phyloP scores from a whole-genome alignment of 1,140 invertebrate species.

The Diachasma alloeum region DNA sequence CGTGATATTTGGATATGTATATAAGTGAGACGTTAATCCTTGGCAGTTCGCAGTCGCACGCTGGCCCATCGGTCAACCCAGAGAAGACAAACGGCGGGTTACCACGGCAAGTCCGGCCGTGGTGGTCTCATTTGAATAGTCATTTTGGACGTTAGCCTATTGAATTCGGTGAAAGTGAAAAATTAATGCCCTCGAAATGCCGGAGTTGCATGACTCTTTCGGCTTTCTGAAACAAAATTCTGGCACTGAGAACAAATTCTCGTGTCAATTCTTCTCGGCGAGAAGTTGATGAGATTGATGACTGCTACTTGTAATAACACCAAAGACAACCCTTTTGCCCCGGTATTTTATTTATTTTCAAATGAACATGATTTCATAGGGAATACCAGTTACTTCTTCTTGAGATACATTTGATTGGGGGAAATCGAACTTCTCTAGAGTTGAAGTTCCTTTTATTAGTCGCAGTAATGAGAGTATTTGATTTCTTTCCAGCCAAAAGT shows the following conservation, averaged over 20 bases:
- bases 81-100: constrained; percentile 42
- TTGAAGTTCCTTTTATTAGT: too few species aligned
- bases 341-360: too few species aligned
- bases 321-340: too few species aligned
- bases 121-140: constrained; percentile 40
- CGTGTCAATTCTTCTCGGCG: neutral
- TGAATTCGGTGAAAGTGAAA: constrained; percentile 6
- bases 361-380: too few species aligned
- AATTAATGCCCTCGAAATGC: neutral
- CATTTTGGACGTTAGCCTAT: constrained; percentile 36
- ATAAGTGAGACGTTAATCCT: constrained; percentile 14
- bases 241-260: neutral
- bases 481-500: too few species aligned
- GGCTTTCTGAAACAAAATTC: neutral
- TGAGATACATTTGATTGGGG: too few species aligned
- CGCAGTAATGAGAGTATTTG: too few species aligned
- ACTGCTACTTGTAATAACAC: too few species aligned
- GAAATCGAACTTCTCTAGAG: too few species aligned
- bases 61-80: constrained; percentile 13
- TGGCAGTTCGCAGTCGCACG: neutral
- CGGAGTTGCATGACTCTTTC: neutral
- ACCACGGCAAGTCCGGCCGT: constrained; percentile 8
- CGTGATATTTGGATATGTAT: neutral
- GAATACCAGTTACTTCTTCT: too few species aligned
- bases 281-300: too few species aligned